Conservation (phyloP, 1,140 invertebrate species). For the Luehdorfia chinensis region DNA sequence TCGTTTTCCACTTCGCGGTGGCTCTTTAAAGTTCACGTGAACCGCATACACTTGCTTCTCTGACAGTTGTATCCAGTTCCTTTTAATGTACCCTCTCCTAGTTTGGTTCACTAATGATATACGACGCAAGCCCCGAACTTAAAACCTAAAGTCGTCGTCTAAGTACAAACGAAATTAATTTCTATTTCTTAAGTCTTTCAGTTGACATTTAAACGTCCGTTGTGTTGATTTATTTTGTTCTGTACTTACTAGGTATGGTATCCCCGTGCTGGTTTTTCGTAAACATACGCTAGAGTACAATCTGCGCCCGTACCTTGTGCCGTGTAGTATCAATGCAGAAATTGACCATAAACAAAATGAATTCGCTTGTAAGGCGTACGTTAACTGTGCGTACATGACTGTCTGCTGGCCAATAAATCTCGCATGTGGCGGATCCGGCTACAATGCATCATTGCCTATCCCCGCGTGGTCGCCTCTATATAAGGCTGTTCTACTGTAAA, state of each 20-base stretch:
- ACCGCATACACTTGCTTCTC: not conserved
- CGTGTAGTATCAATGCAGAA: slow-evolving; percentile 19
- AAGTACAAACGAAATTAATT: slow-evolving; percentile 1
- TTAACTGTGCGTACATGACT: too few relatives aligned
- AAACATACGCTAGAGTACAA: not conserved
- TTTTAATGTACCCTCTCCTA: slow-evolving; percentile 3
- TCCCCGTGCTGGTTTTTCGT: too few relatives aligned
- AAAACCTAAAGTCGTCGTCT: not conserved
- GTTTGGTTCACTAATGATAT: not conserved
- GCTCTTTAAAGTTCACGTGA: too few relatives aligned
- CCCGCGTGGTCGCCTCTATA: slow-evolving; percentile 30
- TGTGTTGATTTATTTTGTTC: too few relatives aligned
- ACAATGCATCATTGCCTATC: slow-evolving; percentile 33
- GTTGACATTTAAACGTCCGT: not conserved
- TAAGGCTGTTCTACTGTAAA: slow-evolving; percentile 18
- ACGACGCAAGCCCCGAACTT: too few relatives aligned
- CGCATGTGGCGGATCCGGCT: slow-evolving; percentile 22
- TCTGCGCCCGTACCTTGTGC: not conserved
- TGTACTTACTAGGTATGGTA: too few relatives aligned
- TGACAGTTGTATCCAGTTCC: not conserved
- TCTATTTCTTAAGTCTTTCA: not conserved
- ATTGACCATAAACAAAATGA: slow-evolving; percentile 48
- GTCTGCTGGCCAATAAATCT: slow-evolving; percentile 51
- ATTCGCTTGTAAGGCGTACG: slow-evolving; percentile 29
- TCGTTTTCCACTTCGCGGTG: too few relatives aligned